A percentile compares a stretch with the other conserved stretches of the same genome.
These are phyloP conservation scores for Loriculus beryllinus DNA, from an alignment of 2,797 vertebrate species.

Conservation along the genomic window DNA sequence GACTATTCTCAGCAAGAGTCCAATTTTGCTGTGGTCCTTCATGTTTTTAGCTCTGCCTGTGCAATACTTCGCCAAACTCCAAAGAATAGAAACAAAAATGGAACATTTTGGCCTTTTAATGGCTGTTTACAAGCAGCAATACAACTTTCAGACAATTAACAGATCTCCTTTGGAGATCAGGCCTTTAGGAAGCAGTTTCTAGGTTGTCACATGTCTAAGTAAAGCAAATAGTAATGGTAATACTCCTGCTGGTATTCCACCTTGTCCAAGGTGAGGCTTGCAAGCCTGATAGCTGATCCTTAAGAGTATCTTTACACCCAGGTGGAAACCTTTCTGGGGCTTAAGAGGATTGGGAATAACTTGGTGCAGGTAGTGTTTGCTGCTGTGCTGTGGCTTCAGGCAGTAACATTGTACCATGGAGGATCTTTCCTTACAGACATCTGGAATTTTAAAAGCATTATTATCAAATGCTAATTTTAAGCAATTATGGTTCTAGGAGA, in stretches of 20 bases:
- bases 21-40: background rate
- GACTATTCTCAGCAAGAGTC: background rate
- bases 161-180: background rate
- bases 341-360: background rate
- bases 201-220: background rate
- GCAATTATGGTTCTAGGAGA: background rate
- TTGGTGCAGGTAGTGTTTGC: rapidly evolving
- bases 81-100: background rate
- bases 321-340: background rate
- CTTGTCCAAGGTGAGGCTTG: background rate
- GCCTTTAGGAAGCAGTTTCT: background rate
- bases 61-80: background rate
- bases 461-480: constrained; percentile 4
- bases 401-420: rapidly evolving
- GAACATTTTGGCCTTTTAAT: background rate
- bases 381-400: background rate
- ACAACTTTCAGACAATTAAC: constrained; percentile 5
- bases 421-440: background rate
- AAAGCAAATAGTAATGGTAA: background rate
- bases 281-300: background rate
- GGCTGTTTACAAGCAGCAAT: background rate
- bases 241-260: background rate
- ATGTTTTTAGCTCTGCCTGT: background rate
- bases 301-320: background rate
- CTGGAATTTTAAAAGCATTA: background rate